A percentile compares a stretch with the other conserved stretches of the same genome.
phyloP scores from a whole-genome alignment of 2,113 vertebrate genomes.

The Trichechus manatus region DNA sequence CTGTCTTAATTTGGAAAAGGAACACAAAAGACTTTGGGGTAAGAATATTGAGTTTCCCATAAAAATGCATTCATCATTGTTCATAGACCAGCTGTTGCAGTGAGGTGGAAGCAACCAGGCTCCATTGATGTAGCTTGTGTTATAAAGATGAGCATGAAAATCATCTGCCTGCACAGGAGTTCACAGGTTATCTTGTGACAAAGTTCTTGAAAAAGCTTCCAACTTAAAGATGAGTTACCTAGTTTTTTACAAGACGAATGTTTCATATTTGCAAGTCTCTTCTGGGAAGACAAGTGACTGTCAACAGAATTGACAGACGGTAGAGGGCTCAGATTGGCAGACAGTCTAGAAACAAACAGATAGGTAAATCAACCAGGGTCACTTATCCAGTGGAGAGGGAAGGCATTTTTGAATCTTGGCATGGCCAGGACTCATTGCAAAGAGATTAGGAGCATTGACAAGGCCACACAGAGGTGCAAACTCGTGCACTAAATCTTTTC shows the following conservation, averaged over 20 bases:
- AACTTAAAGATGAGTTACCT: neutral
- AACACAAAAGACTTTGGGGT: neutral
- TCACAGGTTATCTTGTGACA: neutral
- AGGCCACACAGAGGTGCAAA: neutral
- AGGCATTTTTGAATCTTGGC: neutral
- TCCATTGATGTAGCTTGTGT: neutral
- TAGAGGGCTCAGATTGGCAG: neutral
- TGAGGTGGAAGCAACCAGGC: neutral
- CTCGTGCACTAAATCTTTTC: neutral
- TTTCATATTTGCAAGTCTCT: neutral
- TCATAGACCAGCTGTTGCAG: neutral
- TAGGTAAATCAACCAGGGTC: neutral
- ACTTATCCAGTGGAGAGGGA: neutral
- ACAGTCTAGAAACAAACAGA: conserved; percentile 19
- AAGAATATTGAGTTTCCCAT: neutral
- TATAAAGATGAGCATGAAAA: neutral
- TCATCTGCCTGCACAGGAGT: neutral
- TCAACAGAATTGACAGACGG: neutral
- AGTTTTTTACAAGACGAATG: neutral
- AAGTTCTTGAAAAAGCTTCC: conserved; percentile 16
- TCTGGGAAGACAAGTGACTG: neutral
- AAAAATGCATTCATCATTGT: neutral
- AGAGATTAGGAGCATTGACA: neutral
- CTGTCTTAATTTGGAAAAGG: neutral
- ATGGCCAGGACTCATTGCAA: neutral